Evolutionary conservation across 2,797 vertebrate genomes (phyloP), one percentile per base, ranked within the genome.

Genomic region (Corythornis leucogaster): DNA sequence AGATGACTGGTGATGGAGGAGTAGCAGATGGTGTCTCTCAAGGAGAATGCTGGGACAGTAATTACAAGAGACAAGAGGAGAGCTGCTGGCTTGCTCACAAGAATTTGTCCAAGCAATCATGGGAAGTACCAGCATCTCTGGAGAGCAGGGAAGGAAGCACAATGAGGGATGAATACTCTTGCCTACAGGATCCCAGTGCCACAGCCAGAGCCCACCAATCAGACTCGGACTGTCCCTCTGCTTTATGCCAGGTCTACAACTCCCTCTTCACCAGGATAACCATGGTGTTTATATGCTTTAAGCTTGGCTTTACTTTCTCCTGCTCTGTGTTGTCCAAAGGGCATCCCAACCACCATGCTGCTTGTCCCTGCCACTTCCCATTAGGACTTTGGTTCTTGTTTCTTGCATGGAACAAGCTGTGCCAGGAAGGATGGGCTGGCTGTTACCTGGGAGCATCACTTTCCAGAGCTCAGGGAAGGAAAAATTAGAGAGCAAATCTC

Each of bases 1-100:
- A 80, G 79, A 80, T 80, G 93, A 42, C 87, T 86, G 63, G 91
- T 85, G 95, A 96, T 91, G 88, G 91, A 94, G 76, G 68, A 85
- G 85, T 11, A 96, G 84, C 92, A 96, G 96, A 96, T 94, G 94
- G 94, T 89, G 11, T 87, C 95, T 91, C 82, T 95, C 87, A 95
- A 93, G 92, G 81, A 91, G 85, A 92, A 91, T 5, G 2, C 80
- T 28, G 85, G 83, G 93, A 94, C 83, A 57, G 87, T 94, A 96
- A 96, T 94, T 91, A 46, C 59, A 88, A 84, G 89, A 95, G 93
- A 94, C 77, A 90, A 90, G 93, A 89, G 88, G 61, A 92, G 83
- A 91, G 76, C 82, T 89, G 78, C 84, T 94, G 94, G 92, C 90
- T 91, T 2, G 0, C 21, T 59, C 63, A n/a, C 89, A 94, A 92